Conservation (phyloP, 2,888 invertebrate genomes). For the Cepaea hortensis region DNA sequence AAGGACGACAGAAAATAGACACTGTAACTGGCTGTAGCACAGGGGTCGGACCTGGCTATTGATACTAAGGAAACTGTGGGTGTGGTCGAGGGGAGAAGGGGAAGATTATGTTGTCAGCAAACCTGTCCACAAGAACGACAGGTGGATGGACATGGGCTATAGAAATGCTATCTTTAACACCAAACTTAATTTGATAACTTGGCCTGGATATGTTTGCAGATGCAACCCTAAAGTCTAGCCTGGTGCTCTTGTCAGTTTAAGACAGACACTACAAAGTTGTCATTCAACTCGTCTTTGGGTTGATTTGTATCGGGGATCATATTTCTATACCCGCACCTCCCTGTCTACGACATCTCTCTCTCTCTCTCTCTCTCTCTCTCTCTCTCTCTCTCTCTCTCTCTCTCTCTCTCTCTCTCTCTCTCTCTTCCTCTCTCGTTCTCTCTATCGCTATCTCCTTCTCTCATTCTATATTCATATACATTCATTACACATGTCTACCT, state of each 20-base stretch:
- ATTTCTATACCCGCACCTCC: too few species aligned
- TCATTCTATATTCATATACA: not conserved
- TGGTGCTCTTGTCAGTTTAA: too few species aligned
- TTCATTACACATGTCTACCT: not conserved
- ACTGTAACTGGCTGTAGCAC: not conserved
- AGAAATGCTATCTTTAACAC: too few species aligned
- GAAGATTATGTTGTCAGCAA: conserved; percentile 21
- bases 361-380: conserved; percentile 38
- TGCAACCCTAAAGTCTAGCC: too few species aligned
- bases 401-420: conserved; percentile 43
- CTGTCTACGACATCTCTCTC: not conserved
- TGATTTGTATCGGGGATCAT: too few species aligned
- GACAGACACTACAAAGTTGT: too few species aligned
- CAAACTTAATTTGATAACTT: too few species aligned
- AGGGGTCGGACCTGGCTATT: not conserved
- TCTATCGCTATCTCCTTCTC: not conserved
- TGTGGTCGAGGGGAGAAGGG: too few species aligned
- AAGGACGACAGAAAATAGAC: not conserved
- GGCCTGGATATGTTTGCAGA: too few species aligned
- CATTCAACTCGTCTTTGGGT: too few species aligned
- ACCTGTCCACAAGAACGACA: not conserved
- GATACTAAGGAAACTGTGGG: not conserved
- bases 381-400: conserved; percentile 41
- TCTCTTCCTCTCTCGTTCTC: not conserved
- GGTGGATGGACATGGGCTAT: not conserved